Base-by-base conservation (phyloP, 2,888 invertebrate species). In the Drosophila merina region DNA sequence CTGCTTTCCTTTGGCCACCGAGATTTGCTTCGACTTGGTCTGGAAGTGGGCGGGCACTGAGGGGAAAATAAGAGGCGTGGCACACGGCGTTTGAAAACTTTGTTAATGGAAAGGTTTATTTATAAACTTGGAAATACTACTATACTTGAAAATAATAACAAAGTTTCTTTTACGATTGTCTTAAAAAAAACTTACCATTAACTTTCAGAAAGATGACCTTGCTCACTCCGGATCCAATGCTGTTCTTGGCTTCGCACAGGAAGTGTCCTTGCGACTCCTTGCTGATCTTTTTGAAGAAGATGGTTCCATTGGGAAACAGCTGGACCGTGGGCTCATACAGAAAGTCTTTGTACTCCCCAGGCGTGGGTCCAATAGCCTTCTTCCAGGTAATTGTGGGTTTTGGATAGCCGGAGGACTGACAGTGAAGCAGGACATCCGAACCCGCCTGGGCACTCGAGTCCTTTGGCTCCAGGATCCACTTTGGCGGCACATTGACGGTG, bases 321-420 rank as follows among this genome's bases (percentile, higher is more conserved):
- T 95, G 94, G 30, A 96, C 95, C 88, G 94, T 95, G 55, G 95
- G 95, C 90, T 96, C 96, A 88, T 95, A 96, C 85, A 96, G 93
- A 89, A 96, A 95, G 90, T 96, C 96, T 91, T 96, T 96, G 91
- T 96, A 96, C 91, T 96, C 96, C 28, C 96, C 96, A 93, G 96
- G 91, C 92, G 93, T 90, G 92, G 93, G 93, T 94, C 97, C 97
- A 69, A 95, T 95, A 30, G 97, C 96, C 91, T 97, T 96, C 79
- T 96, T 96, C 98, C 98, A 98, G 8, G 96, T 96, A 56, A 98
- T 95, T 6, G 93, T 93, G 3, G 98, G 98, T 70, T 95, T 95
- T 0, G 98, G 98, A 91, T 97, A 98, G 1, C 98, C 98, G 68
- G 97, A 96, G 0, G 97, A 97, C 91, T 96, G 96, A 90, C 98